A percentile compares a stretch with the other conserved stretches of the same genome.
Evolutionary conservation across 2,888 invertebrate species (phyloP).

Genomic region (Andrena chrysosceles): DNA sequence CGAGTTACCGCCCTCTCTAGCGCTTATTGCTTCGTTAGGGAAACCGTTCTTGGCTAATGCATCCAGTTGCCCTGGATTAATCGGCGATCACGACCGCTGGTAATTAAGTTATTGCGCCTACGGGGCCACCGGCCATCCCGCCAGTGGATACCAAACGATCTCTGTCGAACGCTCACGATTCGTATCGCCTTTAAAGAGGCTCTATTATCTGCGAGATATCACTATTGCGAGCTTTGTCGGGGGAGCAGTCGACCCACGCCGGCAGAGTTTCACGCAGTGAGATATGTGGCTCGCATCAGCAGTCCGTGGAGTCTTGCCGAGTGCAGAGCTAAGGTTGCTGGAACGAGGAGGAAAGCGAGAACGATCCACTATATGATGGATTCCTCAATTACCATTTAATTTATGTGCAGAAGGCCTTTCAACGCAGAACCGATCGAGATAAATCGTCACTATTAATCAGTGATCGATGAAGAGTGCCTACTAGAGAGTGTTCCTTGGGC

Average conservation of each 20-base stretch:
- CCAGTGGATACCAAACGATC: slow-evolving; percentile 17
- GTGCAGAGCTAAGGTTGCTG: background rate
- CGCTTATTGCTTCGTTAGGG: slow-evolving; percentile 63
- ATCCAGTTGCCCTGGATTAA: slow-evolving; percentile 51
- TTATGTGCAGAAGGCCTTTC: background rate
- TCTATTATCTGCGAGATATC: slow-evolving; percentile 21
- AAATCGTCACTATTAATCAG: slow-evolving; percentile 15
- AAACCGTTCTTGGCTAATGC: slow-evolving; percentile 58
- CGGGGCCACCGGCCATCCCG: background rate
- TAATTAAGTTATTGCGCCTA: slow-evolving; percentile 53
- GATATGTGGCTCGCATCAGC: slow-evolving; percentile 1
- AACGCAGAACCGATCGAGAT: slow-evolving; percentile 1
- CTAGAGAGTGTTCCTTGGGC: background rate
- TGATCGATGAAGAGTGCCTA: background rate
- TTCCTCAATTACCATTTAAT: slow-evolving; percentile 17
- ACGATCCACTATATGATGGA: slow-evolving; percentile 16
- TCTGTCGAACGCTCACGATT: slow-evolving; percentile 9
- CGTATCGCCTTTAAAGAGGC: slow-evolving; percentile 17
- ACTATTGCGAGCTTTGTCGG: background rate
- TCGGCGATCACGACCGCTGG: slow-evolving; percentile 45
- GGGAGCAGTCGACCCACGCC: background rate
- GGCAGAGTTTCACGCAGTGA: slow-evolving; percentile 8
- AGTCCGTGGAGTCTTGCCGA: background rate
- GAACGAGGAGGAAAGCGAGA: slow-evolving; percentile 2
- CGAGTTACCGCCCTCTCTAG: slow-evolving; percentile 43